phyloP scores from a whole-genome alignment of 1,140 invertebrate genomes.

The Apis cerana region DNA sequence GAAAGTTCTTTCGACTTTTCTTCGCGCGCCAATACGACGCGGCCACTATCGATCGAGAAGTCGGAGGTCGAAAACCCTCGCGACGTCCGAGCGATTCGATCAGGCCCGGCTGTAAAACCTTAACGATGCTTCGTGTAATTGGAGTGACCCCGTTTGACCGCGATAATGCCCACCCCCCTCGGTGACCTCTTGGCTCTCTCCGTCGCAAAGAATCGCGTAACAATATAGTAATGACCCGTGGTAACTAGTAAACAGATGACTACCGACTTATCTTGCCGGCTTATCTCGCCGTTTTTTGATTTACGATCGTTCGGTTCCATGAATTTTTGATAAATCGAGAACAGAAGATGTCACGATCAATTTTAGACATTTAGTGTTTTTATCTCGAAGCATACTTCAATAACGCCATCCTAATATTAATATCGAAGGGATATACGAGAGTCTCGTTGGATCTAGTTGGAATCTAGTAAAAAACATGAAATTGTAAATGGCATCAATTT shows the following conservation, averaged over 20 bases:
- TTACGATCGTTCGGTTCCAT: not conserved
- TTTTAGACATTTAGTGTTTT: too few relatives aligned
- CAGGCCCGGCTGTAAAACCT: slow-evolving; percentile 55
- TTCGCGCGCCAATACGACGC: slow-evolving; percentile 22
- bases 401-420: too few relatives aligned
- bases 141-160: slow-evolving; percentile 75
- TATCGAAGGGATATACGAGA: too few relatives aligned
- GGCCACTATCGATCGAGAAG: slow-evolving; percentile 29
- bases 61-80: slow-evolving; percentile 53
- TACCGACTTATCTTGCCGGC: not conserved
- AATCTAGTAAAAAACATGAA: too few relatives aligned
- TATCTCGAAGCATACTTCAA: too few relatives aligned
- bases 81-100: slow-evolving; percentile 36
- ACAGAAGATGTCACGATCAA: too few relatives aligned
- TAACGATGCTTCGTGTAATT: slow-evolving; percentile 72
- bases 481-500: too few relatives aligned
- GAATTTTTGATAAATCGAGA: not conserved
- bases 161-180: slow-evolving; percentile 70
- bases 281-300: not conserved
- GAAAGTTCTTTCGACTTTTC: slow-evolving; percentile 10
- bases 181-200: slow-evolving; percentile 33
- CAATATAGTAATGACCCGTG: slow-evolving; percentile 16
- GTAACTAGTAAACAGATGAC: not conserved
- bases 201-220: slow-evolving; percentile 8
- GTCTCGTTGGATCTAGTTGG: too few relatives aligned